Conservation (phyloP, 2,797 vertebrate species). For the Muscicapa comitata region DNA sequence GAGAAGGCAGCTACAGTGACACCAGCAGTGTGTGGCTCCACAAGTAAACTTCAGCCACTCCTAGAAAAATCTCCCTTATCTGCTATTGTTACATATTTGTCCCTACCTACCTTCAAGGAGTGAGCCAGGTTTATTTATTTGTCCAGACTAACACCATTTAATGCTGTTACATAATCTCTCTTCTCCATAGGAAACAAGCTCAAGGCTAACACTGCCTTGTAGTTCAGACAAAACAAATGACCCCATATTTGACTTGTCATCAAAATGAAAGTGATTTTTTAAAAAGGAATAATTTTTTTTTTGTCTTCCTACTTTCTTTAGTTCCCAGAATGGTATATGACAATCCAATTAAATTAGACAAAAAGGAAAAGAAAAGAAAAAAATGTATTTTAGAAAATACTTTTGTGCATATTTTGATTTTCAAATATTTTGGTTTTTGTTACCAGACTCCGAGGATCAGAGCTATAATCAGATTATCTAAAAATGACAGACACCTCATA, state of each 20-base stretch:
- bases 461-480: background rate
- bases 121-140: background rate
- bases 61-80: background rate
- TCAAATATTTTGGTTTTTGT: background rate
- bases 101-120: background rate
- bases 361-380: background rate
- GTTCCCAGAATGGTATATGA: background rate
- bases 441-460: background rate
- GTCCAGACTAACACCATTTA: background rate
- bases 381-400: background rate
- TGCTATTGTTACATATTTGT: background rate
- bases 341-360: background rate
- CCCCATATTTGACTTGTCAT: background rate
- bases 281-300: background rate
- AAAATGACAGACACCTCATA: background rate
- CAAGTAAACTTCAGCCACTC: background rate
- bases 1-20: background rate
- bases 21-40: background rate
- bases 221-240: slow-evolving; percentile 6
- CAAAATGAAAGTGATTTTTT: background rate
- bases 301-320: background rate
- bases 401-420: background rate
- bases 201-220: background rate
- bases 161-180: background rate
- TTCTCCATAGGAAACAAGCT: background rate